phyloP scores from a whole-genome alignment of 2,113 vertebrate species.

The Xiphophorus couchianus region DNA sequence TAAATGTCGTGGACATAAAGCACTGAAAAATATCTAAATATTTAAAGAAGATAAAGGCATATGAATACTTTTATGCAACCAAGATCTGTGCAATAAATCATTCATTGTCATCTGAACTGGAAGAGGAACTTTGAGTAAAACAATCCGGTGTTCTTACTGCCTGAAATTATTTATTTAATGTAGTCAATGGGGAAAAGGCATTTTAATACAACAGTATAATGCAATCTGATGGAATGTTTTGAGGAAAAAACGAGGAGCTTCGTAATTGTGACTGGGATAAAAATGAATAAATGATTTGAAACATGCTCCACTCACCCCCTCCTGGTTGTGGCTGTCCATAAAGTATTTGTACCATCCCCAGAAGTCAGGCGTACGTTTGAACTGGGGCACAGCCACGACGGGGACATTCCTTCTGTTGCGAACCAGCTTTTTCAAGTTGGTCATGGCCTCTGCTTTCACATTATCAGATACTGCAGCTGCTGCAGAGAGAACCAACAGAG shows the following conservation, averaged over 20 bases:
- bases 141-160: not conserved
- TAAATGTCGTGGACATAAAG: not conserved
- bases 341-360: slow-evolving; percentile 84
- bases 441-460: slow-evolving; percentile 49
- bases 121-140: not conserved
- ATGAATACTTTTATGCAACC: slow-evolving; percentile 21
- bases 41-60: slow-evolving; percentile 20
- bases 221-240: slow-evolving; percentile 11
- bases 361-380: slow-evolving; percentile 77
- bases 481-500: slow-evolving; percentile 5
- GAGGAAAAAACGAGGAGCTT: slow-evolving; percentile 18
- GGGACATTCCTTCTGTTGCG: slow-evolving; percentile 76
- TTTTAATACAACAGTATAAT: not conserved
- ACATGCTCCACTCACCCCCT: slow-evolving; percentile 76
- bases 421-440: slow-evolving; percentile 59
- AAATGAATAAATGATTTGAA: slow-evolving; percentile 47
- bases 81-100: slow-evolving; percentile 7
- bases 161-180: not conserved
- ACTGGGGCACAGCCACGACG: slow-evolving; percentile 59
- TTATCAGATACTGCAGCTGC: slow-evolving; percentile 49
- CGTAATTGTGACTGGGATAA: not conserved
- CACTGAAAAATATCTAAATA: slow-evolving; percentile 8
- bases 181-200: not conserved
- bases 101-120: slow-evolving; percentile 12
- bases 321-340: slow-evolving; percentile 80